phyloP scores from a whole-genome alignment of 2,888 invertebrate genomes.

The Yponomeuta malinellus region DNA sequence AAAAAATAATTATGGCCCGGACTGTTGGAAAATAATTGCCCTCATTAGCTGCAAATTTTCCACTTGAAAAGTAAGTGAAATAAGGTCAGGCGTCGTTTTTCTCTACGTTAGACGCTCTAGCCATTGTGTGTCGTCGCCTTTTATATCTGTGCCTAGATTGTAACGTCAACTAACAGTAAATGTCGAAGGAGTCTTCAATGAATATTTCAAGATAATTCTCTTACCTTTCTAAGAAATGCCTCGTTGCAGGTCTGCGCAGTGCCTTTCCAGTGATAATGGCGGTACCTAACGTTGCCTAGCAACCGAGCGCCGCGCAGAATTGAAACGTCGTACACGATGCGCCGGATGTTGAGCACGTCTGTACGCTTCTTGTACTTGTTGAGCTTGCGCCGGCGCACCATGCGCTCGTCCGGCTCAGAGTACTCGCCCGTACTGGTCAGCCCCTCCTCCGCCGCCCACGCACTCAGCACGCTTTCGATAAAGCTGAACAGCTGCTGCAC shows the following conservation, averaged over 20 bases:
- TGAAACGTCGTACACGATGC: conserved; percentile 82
- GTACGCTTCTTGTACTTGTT: conserved; percentile 79
- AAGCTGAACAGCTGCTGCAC: conserved; percentile 89
- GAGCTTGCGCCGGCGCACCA: conserved; percentile 75
- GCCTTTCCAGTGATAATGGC: conserved; percentile 90
- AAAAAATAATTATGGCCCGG: neutral
- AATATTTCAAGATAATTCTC: conserved; percentile 21
- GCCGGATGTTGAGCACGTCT: conserved; percentile 80
- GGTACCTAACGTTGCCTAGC: conserved; percentile 81
- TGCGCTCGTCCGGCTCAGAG: conserved; percentile 83
- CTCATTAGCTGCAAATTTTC: conserved; percentile 72
- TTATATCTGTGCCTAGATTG: conserved; percentile 4
- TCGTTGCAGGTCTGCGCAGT: conserved; percentile 92
- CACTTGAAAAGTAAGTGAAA: conserved; percentile 54
- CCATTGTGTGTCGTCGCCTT: conserved; percentile 23
- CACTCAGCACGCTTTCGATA: conserved; percentile 85
- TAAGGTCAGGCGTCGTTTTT: conserved; percentile 65
- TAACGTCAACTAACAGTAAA: neutral
- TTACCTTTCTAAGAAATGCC: conserved; percentile 90
- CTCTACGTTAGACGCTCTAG: conserved; percentile 36
- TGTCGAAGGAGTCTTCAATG: neutral
- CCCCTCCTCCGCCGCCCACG: conserved; percentile 85
- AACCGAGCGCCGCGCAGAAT: conserved; percentile 79
- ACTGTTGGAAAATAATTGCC: conserved; percentile 45
- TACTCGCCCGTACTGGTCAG: conserved; percentile 83